These are phyloP conservation scores for Echiichthys vipera DNA, from an alignment of 2,797 vertebrate species.

Conservation along the genomic window DNA sequence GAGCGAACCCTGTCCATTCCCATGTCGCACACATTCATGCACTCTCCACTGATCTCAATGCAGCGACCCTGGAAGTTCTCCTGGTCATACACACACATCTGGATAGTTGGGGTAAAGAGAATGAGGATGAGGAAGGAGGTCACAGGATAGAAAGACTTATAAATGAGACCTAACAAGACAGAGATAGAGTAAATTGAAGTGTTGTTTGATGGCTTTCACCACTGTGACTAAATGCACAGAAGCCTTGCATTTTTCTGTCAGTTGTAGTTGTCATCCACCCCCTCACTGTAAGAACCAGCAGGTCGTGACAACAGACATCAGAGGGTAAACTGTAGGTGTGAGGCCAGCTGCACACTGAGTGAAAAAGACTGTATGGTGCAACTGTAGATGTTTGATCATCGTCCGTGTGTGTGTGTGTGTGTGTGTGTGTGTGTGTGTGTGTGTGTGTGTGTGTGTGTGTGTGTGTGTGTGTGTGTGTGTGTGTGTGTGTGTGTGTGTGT, in stretches of 20 bases:
- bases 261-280: constrained; percentile 24
- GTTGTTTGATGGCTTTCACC: constrained; percentile 6
- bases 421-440: constrained; percentile 13
- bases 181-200: neutral
- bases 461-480: too few relatives aligned
- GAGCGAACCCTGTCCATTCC: constrained; percentile 86
- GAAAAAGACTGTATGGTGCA: neutral
- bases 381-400: constrained; percentile 16
- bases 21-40: constrained; percentile 83
- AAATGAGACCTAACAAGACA: neutral
- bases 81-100: constrained; percentile 84
- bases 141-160: neutral
- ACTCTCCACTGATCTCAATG: constrained; percentile 82
- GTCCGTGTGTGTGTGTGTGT: neutral
- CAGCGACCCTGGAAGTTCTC: constrained; percentile 88
- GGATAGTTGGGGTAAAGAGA: neutral
- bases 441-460: constrained; percentile 17
- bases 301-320: constrained; percentile 19
- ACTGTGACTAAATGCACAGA: neutral
- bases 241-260: constrained; percentile 13
- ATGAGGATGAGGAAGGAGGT: neutral
- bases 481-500: constrained; percentile 16
- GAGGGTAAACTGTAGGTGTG: constrained; percentile 31
- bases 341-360: constrained; percentile 20
- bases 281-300: constrained; percentile 56